phyloP scores from a whole-genome alignment of 1,140 invertebrate species.

The Sycophila sp. region DNA sequence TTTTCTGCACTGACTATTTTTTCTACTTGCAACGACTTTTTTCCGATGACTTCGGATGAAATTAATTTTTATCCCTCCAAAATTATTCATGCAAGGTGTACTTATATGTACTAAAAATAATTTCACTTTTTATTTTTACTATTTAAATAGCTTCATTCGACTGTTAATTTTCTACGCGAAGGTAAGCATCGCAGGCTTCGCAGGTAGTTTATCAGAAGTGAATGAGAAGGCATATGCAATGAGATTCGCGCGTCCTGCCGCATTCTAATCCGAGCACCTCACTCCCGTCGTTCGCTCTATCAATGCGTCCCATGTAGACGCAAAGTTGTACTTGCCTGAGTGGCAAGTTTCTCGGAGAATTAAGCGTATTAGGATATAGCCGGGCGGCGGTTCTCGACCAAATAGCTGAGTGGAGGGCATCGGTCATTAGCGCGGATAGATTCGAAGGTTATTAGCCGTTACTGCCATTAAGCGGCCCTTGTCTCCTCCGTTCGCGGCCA shows the following conservation, averaged over 20 bases:
- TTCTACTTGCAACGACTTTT: not conserved
- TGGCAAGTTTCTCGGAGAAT: slow-evolving; percentile 56
- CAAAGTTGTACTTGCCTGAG: slow-evolving; percentile 54
- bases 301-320: slow-evolving; percentile 21
- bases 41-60: not conserved
- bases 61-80: too few species aligned
- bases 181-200: too few species aligned
- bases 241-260: too few species aligned
- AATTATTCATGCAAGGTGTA: too few species aligned
- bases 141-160: too few species aligned
- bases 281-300: slow-evolving; percentile 16
- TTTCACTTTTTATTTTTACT: too few species aligned
- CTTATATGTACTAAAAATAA: too few species aligned
- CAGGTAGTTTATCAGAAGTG: too few species aligned
- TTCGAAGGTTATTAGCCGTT: slow-evolving; percentile 63
- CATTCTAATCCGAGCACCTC: too few species aligned
- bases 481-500: slow-evolving; percentile 15
- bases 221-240: too few species aligned
- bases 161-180: too few species aligned
- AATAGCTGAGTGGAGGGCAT: slow-evolving; percentile 43
- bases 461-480: slow-evolving; percentile 53
- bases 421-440: slow-evolving; percentile 62
- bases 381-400: slow-evolving; percentile 6
- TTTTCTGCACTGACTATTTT: not conserved
- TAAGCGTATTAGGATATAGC: slow-evolving; percentile 57